Evolutionary conservation across 1,140 invertebrate genomes (phyloP).

Genomic region (Achatina immaculata): DNA sequence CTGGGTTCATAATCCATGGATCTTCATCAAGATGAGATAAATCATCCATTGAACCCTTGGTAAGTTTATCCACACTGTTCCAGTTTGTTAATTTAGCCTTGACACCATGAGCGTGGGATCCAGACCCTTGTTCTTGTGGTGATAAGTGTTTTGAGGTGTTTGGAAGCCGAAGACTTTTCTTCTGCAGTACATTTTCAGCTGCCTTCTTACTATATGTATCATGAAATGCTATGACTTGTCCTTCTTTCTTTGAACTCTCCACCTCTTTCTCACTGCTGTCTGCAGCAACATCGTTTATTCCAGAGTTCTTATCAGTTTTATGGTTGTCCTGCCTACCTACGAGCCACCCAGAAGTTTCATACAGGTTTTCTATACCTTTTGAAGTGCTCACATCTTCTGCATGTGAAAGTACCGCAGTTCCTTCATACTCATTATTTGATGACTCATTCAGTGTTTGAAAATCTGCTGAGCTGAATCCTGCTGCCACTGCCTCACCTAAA

Average conservation of each 20-base stretch:
- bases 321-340: background rate
- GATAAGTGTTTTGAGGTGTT: slow-evolving; percentile 29
- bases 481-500: no score
- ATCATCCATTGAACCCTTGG: slow-evolving; percentile 40
- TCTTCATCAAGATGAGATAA: slow-evolving; percentile 48
- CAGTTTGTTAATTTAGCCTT: slow-evolving; percentile 46
- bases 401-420: no score
- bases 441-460: no score
- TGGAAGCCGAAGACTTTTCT: slow-evolving; percentile 32
- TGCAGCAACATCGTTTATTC: background rate
- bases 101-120: background rate
- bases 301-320: background rate
- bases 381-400: background rate
- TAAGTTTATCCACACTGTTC: slow-evolving; percentile 47
- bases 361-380: slow-evolving; percentile 1
- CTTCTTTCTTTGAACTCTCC: slow-evolving; percentile 25
- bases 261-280: no score
- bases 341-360: slow-evolving; percentile 11
- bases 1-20: slow-evolving; percentile 51
- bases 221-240: slow-evolving; percentile 50
- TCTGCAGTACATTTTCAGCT: slow-evolving; percentile 39
- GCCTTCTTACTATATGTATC: slow-evolving; percentile 48
- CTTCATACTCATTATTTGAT: no score
- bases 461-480: no score
- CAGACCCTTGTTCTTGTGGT: background rate